A percentile compares a stretch with the other conserved stretches of the same genome.
Evolutionary conservation across 2,888 invertebrate genomes (phyloP).

Genomic region (Pogonocherus hispidulus): DNA sequence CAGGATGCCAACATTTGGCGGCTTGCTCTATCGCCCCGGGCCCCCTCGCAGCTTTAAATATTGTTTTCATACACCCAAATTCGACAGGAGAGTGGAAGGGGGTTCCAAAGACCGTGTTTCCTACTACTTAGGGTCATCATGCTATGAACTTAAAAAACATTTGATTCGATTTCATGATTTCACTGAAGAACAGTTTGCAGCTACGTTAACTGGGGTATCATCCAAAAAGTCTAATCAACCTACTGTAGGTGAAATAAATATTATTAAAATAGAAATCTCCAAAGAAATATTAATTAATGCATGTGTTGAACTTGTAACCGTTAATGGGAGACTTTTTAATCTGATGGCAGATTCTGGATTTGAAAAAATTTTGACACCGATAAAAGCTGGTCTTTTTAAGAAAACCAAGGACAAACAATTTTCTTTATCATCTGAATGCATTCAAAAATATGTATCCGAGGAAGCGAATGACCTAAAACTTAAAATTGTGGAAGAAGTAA

Average conservation of each 20-base stretch:
- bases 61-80: too few species aligned
- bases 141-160: conserved; percentile 20
- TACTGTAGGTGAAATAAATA: background rate
- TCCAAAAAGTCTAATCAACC: conserved; percentile 16
- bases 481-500: conserved; percentile 21
- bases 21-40: too few species aligned
- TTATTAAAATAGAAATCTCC: conserved; percentile 15
- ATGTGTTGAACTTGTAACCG: conserved; percentile 20
- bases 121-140: conserved; percentile 2
- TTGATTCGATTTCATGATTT: conserved; percentile 12
- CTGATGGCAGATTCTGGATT: conserved; percentile 14
- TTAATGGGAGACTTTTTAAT: conserved; percentile 16
- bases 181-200: conserved; percentile 12
- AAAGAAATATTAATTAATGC: conserved; percentile 17
- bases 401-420: conserved; percentile 20
- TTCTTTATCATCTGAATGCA: conserved; percentile 14
- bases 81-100: too few species aligned
- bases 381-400: conserved; percentile 7
- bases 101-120: too few species aligned
- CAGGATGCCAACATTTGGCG: too few species aligned
- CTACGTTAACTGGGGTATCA: background rate
- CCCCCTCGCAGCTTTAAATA: too few species aligned
- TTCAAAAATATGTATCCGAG: conserved; percentile 17
- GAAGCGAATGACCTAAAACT: conserved; percentile 16
- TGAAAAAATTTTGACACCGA: conserved; percentile 9